Base-by-base conservation (phyloP, 35 echinoderm and acorn worm species). In the Heliocidaris tuberculata region DNA sequence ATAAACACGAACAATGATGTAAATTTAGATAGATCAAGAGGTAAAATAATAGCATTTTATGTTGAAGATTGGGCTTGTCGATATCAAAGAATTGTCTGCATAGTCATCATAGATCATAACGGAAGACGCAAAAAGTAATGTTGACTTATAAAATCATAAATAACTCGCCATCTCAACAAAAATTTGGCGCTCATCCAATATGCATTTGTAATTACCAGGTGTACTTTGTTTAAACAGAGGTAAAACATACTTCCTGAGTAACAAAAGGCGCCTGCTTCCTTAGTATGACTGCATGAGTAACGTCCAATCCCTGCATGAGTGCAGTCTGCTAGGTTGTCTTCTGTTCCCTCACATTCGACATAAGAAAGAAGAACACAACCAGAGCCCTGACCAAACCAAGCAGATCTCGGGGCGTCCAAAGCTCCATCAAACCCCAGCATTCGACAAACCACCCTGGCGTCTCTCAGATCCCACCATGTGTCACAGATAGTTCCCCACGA, bases 211-310 rank as follows among this genome's bases (percentile, higher is more conserved):
- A n/a, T n/a, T n/a, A n/a, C n/a, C n/a, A n/a, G n/a, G n/a, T n/a
- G n/a, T n/a, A n/a, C n/a, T n/a, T n/a, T n/a, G n/a, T n/a, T n/a
- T n/a, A n/a, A n/a, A n/a, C n/a, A n/a, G 19, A 31, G 2, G 3
- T 15, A 13, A 11, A 31, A n/a, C 4, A 7, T 89, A 89, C 87
- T 27, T 48, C 31, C 17, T 48, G 87, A 24, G 31, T 47, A 5
- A 27, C 94, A 95, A 49, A 88, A 49, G 13, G 86, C 94, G 9
- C 94, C 94, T 47, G 48, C 94, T 31, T 95, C 94, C 3, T 42
- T 0, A 1, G 31, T 15, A n/a, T 78, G 65, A 0, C 19, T 27
- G 27, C 65, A 78, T 0, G 17, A 0, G 7, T 78, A 8, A 24
- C 0, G 21, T 78, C 21, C 65, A 8, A 27, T n/a, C 21, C 65